These are phyloP conservation scores for Oscheius sp. DNA, from an alignment of 2,888 invertebrate species.

Conservation along the genomic window DNA sequence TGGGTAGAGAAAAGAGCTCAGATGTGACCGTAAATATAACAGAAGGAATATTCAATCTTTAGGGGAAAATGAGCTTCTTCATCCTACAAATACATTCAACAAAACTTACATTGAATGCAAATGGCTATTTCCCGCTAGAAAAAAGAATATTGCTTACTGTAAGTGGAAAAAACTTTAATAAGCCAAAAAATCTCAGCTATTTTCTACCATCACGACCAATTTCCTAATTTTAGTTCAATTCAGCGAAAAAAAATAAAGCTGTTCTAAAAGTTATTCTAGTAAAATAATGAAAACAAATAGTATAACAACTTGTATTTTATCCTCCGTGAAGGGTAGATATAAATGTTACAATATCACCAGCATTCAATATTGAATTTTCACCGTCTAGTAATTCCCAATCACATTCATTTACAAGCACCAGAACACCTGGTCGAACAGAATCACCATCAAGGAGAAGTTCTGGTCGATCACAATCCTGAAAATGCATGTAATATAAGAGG, in stretches of 20 bases:
- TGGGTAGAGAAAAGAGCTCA: neutral
- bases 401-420: constrained; percentile 90
- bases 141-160: neutral
- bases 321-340: constrained; percentile 69
- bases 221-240: constrained; percentile 1
- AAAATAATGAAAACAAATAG: neutral
- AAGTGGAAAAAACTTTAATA: too few relatives aligned
- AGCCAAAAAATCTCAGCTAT: neutral
- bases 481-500: too few relatives aligned
- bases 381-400: constrained; percentile 88
- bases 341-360: constrained; percentile 62
- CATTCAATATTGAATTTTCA: constrained; percentile 38
- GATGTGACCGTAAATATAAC: neutral
- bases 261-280: too few relatives aligned
- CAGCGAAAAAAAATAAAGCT: constrained; percentile 2
- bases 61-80: neutral
- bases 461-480: constrained; percentile 38
- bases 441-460: constrained; percentile 49
- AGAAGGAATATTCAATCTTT: neutral
- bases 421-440: constrained; percentile 75
- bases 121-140: neutral
- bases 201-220: neutral
- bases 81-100: neutral
- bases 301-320: constrained; percentile 31
- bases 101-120: neutral